Percentiles rank a stretch among this genome's conserved stretches.
phyloP scores from a whole-genome alignment of 2,888 invertebrate species.

The Oscheius sp. region DNA sequence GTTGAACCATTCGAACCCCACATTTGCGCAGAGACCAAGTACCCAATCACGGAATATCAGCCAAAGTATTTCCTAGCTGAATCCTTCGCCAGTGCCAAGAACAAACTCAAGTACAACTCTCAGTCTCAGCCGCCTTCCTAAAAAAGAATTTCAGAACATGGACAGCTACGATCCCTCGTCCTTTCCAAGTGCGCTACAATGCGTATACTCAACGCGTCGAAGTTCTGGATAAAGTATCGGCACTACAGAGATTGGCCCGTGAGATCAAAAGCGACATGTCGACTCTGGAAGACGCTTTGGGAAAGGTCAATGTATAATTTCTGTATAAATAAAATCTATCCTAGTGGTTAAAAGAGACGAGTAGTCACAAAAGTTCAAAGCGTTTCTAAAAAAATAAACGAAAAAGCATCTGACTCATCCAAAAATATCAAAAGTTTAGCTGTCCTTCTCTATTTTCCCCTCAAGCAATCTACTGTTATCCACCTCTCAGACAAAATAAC shows the following conservation, averaged over 20 bases:
- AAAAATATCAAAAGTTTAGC: no score
- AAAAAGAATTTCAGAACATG: slow-evolving; percentile 78
- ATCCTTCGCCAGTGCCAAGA: slow-evolving; percentile 93
- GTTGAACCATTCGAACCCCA: slow-evolving; percentile 87
- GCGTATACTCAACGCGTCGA: slow-evolving; percentile 94
- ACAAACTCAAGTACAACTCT: slow-evolving; percentile 91
- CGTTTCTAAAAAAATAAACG: no score
- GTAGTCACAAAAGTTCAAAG: no score
- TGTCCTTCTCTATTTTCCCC: no score
- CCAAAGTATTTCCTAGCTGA: slow-evolving; percentile 94
- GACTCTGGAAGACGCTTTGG: slow-evolving; percentile 66
- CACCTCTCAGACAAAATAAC: no score
- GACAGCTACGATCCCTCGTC: slow-evolving; percentile 89
- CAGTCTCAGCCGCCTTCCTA: no score
- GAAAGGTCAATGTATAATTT: slow-evolving; percentile 42
- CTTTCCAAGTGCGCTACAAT: slow-evolving; percentile 92
- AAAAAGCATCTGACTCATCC: no score
- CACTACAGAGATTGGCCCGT: slow-evolving; percentile 83
- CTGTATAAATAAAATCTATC: slow-evolving; percentile 14
- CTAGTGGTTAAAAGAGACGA: no score
- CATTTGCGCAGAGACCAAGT: slow-evolving; percentile 86
- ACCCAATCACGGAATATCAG: slow-evolving; percentile 97
- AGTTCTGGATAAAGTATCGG: slow-evolving; percentile 88
- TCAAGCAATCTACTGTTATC: no score
- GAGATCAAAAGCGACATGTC: slow-evolving; percentile 70